Evolutionary conservation across 1,140 invertebrate genomes (phyloP).

Genomic region (Calephelis virginiensis): DNA sequence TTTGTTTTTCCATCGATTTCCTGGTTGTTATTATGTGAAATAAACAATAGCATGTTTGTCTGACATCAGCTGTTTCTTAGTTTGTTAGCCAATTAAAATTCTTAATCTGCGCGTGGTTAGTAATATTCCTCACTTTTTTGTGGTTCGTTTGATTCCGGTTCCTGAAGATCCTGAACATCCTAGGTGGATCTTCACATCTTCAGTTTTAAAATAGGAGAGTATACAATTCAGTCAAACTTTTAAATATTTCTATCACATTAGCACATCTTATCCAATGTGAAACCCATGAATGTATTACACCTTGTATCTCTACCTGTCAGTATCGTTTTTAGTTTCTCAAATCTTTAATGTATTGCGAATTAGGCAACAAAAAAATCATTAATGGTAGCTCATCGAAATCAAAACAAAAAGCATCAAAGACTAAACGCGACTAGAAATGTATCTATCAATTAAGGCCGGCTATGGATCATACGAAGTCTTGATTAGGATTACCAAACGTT

Average conservation of each 20-base stretch:
- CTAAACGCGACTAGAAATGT: constrained; percentile 46
- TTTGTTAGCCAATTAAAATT: neutral
- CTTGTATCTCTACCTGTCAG: too few species aligned
- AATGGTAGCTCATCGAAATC: neutral
- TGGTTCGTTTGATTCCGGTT: too few species aligned
- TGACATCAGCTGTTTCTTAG: neutral
- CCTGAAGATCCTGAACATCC: too few species aligned
- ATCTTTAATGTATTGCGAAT: constrained; percentile 1
- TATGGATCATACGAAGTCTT: constrained; percentile 34
- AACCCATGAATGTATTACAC: too few species aligned
- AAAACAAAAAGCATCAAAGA: constrained; percentile 38
- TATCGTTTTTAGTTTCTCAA: neutral
- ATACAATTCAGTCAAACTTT: too few species aligned
- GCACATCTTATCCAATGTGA: too few species aligned
- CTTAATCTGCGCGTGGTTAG: too few species aligned
- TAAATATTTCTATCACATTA: too few species aligned
- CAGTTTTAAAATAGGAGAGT: too few species aligned
- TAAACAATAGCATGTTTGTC: constrained; percentile 7
- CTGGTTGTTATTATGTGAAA: constrained; percentile 10
- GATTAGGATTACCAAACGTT: too few species aligned
- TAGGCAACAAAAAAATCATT: constrained; percentile 3
- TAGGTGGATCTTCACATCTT: too few species aligned
- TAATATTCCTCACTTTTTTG: too few species aligned
- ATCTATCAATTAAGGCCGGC: constrained; percentile 62
- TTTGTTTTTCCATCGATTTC: constrained; percentile 18